Conservation (phyloP, 1,140 invertebrate species). For the Penaeus chinensis region DNA sequence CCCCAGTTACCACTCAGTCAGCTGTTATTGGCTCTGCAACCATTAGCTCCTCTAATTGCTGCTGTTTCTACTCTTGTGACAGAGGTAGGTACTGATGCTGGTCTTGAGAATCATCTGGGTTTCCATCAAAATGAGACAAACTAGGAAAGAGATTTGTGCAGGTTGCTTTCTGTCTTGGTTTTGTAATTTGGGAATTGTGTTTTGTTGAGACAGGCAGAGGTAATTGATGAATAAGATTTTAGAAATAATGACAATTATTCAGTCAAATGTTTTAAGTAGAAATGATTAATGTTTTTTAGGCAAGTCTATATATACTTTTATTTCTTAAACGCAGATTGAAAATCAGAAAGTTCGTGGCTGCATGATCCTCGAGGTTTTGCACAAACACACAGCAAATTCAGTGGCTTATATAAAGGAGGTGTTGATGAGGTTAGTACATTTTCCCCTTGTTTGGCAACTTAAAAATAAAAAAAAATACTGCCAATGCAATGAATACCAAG, state of each 20-base stretch:
- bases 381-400: slow-evolving; percentile 43
- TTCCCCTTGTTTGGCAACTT: not conserved
- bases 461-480: not conserved
- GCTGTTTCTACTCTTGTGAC: slow-evolving; percentile 23
- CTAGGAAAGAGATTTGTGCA: not conserved
- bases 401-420: slow-evolving; percentile 45
- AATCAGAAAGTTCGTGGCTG: slow-evolving; percentile 44
- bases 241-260: too few relatives aligned
- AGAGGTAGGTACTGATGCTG: slow-evolving; percentile 4
- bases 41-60: slow-evolving; percentile 6
- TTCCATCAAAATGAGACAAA: not conserved
- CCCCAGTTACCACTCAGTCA: slow-evolving; percentile 26
- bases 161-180: too few relatives aligned
- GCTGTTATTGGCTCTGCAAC: slow-evolving; percentile 22
- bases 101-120: not conserved
- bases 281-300: not conserved
- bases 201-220: too few relatives aligned
- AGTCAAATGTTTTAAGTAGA: not conserved
- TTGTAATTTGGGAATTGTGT: too few relatives aligned
- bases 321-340: slow-evolving; percentile 31
- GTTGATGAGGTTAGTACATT: slow-evolving; percentile 46
- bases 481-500: too few relatives aligned
- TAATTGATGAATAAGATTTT: too few relatives aligned
- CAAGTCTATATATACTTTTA: not conserved
- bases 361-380: slow-evolving; percentile 53